A percentile compares a stretch with the other conserved stretches of the same genome.
These are phyloP conservation scores for Aldabrachelys gigantea DNA, from an alignment of 2,113 vertebrate genomes.

Conservation along the genomic window DNA sequence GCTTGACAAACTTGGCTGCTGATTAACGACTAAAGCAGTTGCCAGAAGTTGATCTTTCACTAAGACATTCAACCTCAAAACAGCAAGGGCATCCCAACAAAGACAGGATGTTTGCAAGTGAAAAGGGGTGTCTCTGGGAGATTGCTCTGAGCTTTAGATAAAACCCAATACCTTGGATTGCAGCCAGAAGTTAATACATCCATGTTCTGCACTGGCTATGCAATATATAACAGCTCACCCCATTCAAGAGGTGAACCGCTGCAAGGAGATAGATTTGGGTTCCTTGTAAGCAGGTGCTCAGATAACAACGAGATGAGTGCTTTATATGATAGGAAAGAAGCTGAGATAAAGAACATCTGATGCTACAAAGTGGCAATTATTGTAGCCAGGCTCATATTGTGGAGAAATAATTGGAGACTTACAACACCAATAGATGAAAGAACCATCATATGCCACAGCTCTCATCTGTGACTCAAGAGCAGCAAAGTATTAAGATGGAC, in stretches of 20 bases:
- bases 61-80: not conserved
- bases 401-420: not conserved
- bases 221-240: rapidly evolving
- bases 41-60: not conserved
- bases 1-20: not conserved
- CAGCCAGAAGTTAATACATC: not conserved
- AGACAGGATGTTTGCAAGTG: not conserved
- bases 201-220: too few species aligned
- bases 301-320: rapidly evolving
- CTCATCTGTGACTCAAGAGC: not conserved
- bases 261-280: not conserved
- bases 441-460: not conserved
- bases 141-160: not conserved
- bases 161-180: not conserved
- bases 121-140: not conserved
- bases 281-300: not conserved
- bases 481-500: not conserved
- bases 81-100: not conserved
- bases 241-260: not conserved
- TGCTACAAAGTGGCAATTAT: not conserved
- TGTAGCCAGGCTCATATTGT: not conserved
- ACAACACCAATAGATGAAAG: not conserved
- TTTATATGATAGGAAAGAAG: not conserved
- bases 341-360: not conserved
- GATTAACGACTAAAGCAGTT: not conserved